Evolutionary conservation across 2,888 invertebrate genomes (phyloP).

Genomic region (Homarus gammarus): DNA sequence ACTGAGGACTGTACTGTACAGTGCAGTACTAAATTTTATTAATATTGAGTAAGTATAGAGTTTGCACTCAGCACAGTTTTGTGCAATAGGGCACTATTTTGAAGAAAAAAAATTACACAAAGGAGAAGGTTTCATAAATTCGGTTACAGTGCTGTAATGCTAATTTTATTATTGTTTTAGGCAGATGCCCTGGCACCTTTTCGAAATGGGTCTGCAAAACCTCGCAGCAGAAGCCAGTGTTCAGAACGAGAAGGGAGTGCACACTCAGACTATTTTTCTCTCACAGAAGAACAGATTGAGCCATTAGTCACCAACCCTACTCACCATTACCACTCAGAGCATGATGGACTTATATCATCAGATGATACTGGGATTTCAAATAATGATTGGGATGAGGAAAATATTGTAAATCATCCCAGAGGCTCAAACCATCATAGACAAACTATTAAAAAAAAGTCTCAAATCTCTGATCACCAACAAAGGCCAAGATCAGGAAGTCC

Average conservation of each 20-base stretch:
- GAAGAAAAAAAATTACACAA: too few relatives aligned
- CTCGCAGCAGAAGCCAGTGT: constrained; percentile 17
- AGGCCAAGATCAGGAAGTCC: constrained; percentile 27
- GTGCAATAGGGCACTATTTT: too few relatives aligned
- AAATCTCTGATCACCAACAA: not conserved
- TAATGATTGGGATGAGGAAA: not conserved
- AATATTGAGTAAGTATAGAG: too few relatives aligned
- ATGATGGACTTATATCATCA: not conserved
- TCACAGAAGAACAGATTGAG: constrained; percentile 66
- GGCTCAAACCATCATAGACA: not conserved
- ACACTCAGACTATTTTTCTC: constrained; percentile 75
- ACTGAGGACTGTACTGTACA: too few relatives aligned
- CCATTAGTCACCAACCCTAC: not conserved
- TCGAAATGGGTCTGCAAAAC: constrained; percentile 39
- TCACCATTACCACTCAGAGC: not conserved
- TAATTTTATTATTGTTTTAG: constrained; percentile 18
- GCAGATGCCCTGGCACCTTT: constrained; percentile 2
- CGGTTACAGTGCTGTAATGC: too few relatives aligned
- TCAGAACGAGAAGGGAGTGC: constrained; percentile 67
- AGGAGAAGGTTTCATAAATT: too few relatives aligned
- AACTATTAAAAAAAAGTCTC: not conserved
- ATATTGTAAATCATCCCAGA: not conserved
- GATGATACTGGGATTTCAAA: not conserved
- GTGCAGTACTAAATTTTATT: too few relatives aligned
- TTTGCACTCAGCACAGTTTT: too few relatives aligned